Evolutionary conservation across 1,140 invertebrate genomes (phyloP).

Genomic region (Ceratina calcarata): DNA sequence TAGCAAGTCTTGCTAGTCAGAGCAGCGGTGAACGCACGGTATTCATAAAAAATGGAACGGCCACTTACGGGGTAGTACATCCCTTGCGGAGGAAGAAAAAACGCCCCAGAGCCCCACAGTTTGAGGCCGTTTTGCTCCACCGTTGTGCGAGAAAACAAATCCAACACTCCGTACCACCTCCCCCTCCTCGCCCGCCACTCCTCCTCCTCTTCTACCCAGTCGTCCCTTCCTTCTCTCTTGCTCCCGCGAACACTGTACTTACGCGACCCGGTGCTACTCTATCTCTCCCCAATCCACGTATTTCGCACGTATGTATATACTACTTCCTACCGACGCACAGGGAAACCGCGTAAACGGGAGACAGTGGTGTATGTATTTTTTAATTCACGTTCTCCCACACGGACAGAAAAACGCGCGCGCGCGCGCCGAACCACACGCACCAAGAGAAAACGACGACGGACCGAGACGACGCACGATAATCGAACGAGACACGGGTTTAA

Average conservation of each 20-base stretch:
- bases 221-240: slow-evolving; percentile 21
- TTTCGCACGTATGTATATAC: neutral
- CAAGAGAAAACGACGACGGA: slow-evolving; percentile 13
- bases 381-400: slow-evolving; percentile 26
- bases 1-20: neutral
- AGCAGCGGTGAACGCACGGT: slow-evolving; percentile 5
- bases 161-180: slow-evolving; percentile 63
- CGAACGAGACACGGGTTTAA: slow-evolving; percentile 35
- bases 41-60: slow-evolving; percentile 5
- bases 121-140: slow-evolving; percentile 89
- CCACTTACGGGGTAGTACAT: slow-evolving; percentile 95
- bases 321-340: slow-evolving; percentile 7
- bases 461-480: slow-evolving; percentile 50
- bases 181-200: slow-evolving; percentile 50
- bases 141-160: slow-evolving; percentile 74
- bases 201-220: slow-evolving; percentile 38
- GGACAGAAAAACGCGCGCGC: slow-evolving; percentile 29
- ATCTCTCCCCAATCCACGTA: slow-evolving; percentile 33
- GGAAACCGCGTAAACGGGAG: slow-evolving; percentile 2
- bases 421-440: slow-evolving; percentile 46
- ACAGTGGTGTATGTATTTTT: slow-evolving; percentile 31
- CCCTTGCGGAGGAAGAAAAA: slow-evolving; percentile 95
- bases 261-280: slow-evolving; percentile 39
- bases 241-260: slow-evolving; percentile 40
- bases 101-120: slow-evolving; percentile 95